phyloP scores from a whole-genome alignment of 2,888 invertebrate genomes.

The Calameuta idolon region DNA sequence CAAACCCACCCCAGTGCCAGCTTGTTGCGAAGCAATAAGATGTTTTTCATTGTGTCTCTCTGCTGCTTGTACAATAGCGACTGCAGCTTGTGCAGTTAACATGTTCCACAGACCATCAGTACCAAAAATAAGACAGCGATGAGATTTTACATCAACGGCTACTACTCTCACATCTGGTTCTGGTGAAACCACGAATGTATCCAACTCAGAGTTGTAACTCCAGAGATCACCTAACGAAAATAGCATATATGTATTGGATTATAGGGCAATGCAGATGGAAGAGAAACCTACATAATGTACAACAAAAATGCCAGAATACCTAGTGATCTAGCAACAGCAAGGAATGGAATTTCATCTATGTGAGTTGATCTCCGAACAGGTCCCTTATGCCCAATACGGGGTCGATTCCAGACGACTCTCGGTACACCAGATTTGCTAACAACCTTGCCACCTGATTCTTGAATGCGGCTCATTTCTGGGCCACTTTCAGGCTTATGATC shows the following conservation, averaged over 20 bases:
- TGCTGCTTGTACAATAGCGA: conserved; percentile 84
- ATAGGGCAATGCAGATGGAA: neutral
- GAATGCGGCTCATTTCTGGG: conserved; percentile 86
- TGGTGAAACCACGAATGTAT: conserved; percentile 97
- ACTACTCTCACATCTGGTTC: conserved; percentile 94
- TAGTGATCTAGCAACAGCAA: conserved; percentile 95
- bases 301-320: conserved; percentile 67
- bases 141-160: conserved; percentile 75
- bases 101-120: conserved; percentile 99
- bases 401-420: conserved; percentile 97
- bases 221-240: conserved; percentile 84
- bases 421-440: conserved; percentile 87
- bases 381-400: conserved; percentile 84
- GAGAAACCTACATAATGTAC: neutral
- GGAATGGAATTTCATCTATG: conserved; percentile 93
- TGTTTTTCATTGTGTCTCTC: conserved; percentile 82
- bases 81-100: conserved; percentile 85
- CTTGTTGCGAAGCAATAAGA: conserved; percentile 63
- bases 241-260: neutral
- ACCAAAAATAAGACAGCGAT: conserved; percentile 90
- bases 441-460: conserved; percentile 84
- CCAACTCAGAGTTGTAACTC: conserved; percentile 93
- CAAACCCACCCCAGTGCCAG: conserved; percentile 55
- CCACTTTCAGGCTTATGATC: conserved; percentile 97
- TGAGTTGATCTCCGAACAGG: conserved; percentile 91